Conservation (phyloP, 2,888 invertebrate species). For the Osmoderma eremita region DNA sequence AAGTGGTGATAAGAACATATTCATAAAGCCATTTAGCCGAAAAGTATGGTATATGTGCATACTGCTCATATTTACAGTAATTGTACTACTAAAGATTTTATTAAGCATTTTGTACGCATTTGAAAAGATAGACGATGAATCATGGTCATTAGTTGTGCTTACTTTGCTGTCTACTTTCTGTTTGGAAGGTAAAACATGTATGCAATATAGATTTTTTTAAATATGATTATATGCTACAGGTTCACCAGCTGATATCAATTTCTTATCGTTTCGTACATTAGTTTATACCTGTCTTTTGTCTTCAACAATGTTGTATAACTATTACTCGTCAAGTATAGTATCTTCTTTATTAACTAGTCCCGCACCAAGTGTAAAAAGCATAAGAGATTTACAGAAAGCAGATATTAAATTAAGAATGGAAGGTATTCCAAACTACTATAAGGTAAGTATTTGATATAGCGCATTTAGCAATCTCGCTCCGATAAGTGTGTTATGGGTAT, state of each 20-base stretch:
- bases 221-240: slow-evolving; percentile 13
- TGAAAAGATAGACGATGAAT: slow-evolving; percentile 11
- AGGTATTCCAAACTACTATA: slow-evolving; percentile 17
- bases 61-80: background rate
- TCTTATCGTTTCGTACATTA: slow-evolving; percentile 20
- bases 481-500: no score
- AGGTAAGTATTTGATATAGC: slow-evolving; percentile 1
- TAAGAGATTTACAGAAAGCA: slow-evolving; percentile 24
- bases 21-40: slow-evolving; percentile 25
- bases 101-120: slow-evolving; percentile 1
- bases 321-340: slow-evolving; percentile 34
- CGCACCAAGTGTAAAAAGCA: slow-evolving; percentile 5
- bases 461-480: no score
- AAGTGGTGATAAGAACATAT: slow-evolving; percentile 27
- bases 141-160: slow-evolving; percentile 20
- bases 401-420: slow-evolving; percentile 29
- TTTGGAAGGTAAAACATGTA: slow-evolving; percentile 22
- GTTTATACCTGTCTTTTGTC: slow-evolving; percentile 23
- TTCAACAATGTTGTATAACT: slow-evolving; percentile 27
- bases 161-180: slow-evolving; percentile 24
- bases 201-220: no score
- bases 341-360: slow-evolving; percentile 30
- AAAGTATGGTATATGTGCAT: slow-evolving; percentile 25
- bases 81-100: slow-evolving; percentile 11
- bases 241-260: slow-evolving; percentile 10